Conservation (phyloP, 2,113 vertebrate species). For the Petrocephalus zakoni region DNA sequence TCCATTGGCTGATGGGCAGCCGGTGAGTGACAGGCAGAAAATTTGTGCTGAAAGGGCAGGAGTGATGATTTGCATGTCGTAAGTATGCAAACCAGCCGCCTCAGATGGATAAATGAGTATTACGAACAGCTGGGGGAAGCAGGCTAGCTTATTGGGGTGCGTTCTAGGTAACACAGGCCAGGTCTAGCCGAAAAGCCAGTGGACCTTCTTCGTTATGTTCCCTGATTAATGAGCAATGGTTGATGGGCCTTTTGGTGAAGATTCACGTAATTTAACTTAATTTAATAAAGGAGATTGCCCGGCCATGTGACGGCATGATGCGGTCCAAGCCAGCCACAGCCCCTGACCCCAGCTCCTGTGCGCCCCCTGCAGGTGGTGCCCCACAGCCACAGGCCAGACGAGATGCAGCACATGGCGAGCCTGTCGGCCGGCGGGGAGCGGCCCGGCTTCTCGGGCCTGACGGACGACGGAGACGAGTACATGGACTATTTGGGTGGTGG, state of each 20-base stretch:
- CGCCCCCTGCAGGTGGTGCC: conserved; percentile 53
- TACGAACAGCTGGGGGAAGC: background rate
- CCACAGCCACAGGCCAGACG: conserved; percentile 58
- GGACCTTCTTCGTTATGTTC: background rate
- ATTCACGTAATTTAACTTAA: background rate
- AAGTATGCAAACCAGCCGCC: background rate
- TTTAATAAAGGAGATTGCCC: background rate
- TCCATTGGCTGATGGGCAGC: background rate
- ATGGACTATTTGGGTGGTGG: conserved; percentile 82
- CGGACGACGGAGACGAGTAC: conserved; percentile 86
- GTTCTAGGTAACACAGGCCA: background rate
- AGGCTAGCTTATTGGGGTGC: background rate
- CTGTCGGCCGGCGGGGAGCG: conserved; percentile 47
- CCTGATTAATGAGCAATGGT: background rate
- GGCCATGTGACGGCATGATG: background rate
- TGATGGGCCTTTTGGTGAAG: conserved; percentile 2
- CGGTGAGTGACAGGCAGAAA: conserved; percentile 15
- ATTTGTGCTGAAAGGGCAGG: conserved; percentile 21
- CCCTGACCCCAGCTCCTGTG: background rate
- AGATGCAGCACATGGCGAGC: conserved; percentile 56
- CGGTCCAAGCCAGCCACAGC: background rate
- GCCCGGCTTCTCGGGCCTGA: conserved; percentile 63
- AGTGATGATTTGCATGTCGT: conserved; percentile 22
- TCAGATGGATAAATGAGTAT: background rate
- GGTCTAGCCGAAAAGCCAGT: background rate